phyloP scores from a whole-genome alignment of 2,113 vertebrate species.

The Crotalus viridis region DNA sequence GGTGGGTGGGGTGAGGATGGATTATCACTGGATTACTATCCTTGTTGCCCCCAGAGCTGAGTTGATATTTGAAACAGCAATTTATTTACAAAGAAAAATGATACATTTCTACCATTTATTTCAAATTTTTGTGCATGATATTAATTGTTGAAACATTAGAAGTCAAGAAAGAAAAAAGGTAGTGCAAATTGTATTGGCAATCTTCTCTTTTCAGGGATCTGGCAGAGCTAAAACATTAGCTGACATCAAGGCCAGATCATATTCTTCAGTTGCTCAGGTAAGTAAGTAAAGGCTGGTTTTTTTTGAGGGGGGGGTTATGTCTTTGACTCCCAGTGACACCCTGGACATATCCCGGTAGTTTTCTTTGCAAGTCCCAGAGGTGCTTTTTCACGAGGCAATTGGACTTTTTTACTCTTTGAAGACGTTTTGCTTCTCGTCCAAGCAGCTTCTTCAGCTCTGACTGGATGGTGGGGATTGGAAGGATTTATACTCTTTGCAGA shows the following conservation, averaged over 20 bases:
- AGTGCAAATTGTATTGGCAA: neutral
- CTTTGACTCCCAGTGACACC: neutral
- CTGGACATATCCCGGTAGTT: neutral
- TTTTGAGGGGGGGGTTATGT: neutral
- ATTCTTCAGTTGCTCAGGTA: conserved; percentile 80
- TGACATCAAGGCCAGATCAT: conserved; percentile 87
- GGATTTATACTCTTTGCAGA: no score
- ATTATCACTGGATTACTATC: neutral
- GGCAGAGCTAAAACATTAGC: conserved; percentile 80
- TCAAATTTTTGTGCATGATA: neutral
- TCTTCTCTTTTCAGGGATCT: conserved; percentile 73
- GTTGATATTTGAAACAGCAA: neutral
- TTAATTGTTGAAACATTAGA: neutral
- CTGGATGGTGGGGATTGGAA: no score
- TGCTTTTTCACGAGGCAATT: no score
- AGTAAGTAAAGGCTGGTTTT: conserved; percentile 55
- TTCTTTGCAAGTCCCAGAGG: neutral
- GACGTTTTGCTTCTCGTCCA: no score
- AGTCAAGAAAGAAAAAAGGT: neutral
- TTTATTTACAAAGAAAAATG: neutral
- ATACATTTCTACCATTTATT: neutral
- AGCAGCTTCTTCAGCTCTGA: no score
- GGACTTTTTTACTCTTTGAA: no score
- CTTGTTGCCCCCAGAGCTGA: neutral
- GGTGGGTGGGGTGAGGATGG: neutral